Evolutionary conservation across 2,888 invertebrate genomes (phyloP), one percentile per base, ranked within the genome.

Genomic region (Habrosyne pyritoides): DNA sequence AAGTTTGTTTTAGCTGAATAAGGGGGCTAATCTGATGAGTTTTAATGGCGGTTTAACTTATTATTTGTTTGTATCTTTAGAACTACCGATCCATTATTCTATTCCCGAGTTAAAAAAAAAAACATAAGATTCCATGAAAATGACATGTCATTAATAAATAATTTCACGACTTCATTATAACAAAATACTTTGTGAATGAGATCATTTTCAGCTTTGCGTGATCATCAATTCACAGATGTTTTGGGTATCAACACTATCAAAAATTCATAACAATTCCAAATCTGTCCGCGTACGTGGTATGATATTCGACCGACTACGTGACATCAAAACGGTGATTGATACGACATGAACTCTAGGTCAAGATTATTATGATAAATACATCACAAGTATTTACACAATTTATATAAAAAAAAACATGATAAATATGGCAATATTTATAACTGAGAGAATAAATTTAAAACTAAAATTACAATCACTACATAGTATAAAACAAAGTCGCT

Each of bases 191-290:
- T n/a, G n/a, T n/a, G n/a, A n/a, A n/a, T n/a, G n/a, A n/a, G n/a
- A n/a, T n/a, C n/a, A n/a, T n/a, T n/a, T n/a, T n/a, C n/a, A n/a
- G 30, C 12, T 33, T 33, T 33, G 30, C 30, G 12, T 33, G 30
- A 33, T 33, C 30, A 33, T 12, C 6, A 10, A 12, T 33, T 12
- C 12, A 33, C 1, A 33, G 12, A 33, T 8, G 10, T 5, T 18
- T 21, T 47, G 10, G 21, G 46, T 10, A 18, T 21, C 46, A 10
- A 49, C 12, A 18, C 5, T 18, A 50, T 49, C 12, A 18, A n/a
- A 18, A 49, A 30, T n/a, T 60, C 55, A 65, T 54, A 69, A 67
- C 62, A 69, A 60, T 24, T 56, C 60, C 60, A 60, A 70, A 71
- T 53, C 52, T 54, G 49, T 54, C 52, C 52, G 56, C 48, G 47